These are phyloP conservation scores for Rhea pennata DNA, from an alignment of 2,113 vertebrate genomes.

Conservation along the genomic window DNA sequence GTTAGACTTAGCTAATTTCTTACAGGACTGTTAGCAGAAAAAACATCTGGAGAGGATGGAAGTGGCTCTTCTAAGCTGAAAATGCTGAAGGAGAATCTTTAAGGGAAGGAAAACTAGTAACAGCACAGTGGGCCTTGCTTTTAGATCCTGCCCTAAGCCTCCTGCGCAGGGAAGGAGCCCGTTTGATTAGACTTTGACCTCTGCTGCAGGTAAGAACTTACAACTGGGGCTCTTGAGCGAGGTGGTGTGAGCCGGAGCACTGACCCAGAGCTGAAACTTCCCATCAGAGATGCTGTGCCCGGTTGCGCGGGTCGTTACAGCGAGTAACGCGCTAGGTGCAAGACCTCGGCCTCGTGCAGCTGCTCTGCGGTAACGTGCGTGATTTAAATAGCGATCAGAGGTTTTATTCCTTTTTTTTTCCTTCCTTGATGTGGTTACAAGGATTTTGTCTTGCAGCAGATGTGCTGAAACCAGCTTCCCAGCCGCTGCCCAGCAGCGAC, in stretches of 20 bases:
- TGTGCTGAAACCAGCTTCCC: too few relatives aligned
- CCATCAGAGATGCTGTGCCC: fast-evolving
- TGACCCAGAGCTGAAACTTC: not conserved
- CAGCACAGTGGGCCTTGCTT: not conserved
- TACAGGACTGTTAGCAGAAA: not conserved
- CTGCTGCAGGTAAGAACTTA: not conserved
- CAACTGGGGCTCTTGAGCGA: too few relatives aligned
- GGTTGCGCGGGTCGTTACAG: not conserved
- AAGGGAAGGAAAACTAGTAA: not conserved
- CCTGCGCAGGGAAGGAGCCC: fast-evolving
- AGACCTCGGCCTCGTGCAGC: not conserved
- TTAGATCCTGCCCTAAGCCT: fast-evolving
- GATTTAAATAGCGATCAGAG: too few relatives aligned
- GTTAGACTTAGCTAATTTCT: not conserved
- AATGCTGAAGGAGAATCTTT: not conserved
- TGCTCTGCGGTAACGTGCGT: not conserved
- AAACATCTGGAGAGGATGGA: not conserved
- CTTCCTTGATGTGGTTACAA: not conserved
- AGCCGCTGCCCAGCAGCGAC: too few relatives aligned
- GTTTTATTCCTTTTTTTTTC: not conserved
- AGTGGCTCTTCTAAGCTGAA: slow-evolving; percentile 7
- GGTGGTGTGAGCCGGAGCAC: too few relatives aligned
- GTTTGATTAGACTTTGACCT: fast-evolving
- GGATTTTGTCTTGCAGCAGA: not conserved
- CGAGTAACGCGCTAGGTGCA: too few relatives aligned